These are phyloP conservation scores for Eilema caniola DNA, from an alignment of 2,888 invertebrate genomes.

Conservation along the genomic window DNA sequence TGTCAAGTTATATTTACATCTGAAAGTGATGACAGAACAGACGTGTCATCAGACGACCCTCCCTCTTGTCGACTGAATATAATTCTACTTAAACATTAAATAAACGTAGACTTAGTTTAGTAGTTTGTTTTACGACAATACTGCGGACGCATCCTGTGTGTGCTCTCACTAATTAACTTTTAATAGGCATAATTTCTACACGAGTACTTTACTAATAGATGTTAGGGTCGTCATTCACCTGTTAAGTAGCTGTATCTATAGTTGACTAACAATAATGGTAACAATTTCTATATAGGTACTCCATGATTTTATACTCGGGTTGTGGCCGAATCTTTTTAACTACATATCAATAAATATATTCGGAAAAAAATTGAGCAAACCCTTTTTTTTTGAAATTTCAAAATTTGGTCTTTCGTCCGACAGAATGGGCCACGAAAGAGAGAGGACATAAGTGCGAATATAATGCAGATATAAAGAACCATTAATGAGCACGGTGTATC, in stretches of 20 bases:
- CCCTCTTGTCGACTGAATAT: slow-evolving; percentile 53
- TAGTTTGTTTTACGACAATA: slow-evolving; percentile 55
- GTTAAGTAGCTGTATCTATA: neutral
- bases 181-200: slow-evolving; percentile 55
- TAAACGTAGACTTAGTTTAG: slow-evolving; percentile 50
- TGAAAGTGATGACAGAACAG: slow-evolving; percentile 53
- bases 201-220: slow-evolving; percentile 46
- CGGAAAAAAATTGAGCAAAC: too few species aligned
- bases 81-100: slow-evolving; percentile 52
- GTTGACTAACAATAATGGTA: neutral
- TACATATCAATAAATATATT: neutral
- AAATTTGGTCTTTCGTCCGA: too few species aligned
- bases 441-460: neutral
- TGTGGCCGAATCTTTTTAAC: neutral
- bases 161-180: slow-evolving; percentile 56
- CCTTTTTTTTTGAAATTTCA: too few species aligned
- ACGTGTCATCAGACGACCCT: slow-evolving; percentile 51
- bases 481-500: neutral
- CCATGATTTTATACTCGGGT: too few species aligned
- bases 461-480: neutral
- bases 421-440: too few species aligned
- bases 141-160: slow-evolving; percentile 54
- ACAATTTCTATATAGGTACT: neutral
- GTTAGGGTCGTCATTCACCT: slow-evolving; percentile 34
- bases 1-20: slow-evolving; percentile 55